Conservation (phyloP, 2,113 vertebrate species). For the Mus spicilegus region DNA sequence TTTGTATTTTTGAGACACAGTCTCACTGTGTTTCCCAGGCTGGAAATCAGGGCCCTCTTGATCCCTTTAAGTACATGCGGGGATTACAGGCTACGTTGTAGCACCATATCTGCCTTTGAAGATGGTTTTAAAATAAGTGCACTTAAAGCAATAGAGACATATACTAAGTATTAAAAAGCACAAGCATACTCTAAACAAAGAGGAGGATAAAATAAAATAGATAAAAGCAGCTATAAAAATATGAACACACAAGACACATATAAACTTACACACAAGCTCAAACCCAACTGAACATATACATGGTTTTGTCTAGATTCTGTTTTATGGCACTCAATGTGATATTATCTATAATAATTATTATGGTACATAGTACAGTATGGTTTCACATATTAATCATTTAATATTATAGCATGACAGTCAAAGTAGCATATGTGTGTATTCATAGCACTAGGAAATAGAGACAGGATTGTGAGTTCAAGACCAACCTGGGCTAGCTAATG, state of each 20-base stretch:
- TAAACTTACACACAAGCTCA: not conserved
- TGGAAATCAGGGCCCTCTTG: not conserved
- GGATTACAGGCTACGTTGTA: not conserved
- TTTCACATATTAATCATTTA: not conserved
- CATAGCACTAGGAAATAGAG: not conserved
- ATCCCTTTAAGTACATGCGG: not conserved
- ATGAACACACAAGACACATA: not conserved
- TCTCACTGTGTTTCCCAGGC: not conserved
- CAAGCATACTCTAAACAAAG: constrained; percentile 8
- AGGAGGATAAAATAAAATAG: not conserved
- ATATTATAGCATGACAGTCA: not conserved
- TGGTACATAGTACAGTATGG: not conserved
- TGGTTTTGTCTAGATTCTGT: not conserved
- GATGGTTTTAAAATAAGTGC: not conserved
- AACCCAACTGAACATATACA: not conserved
- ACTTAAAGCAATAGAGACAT: not conserved
- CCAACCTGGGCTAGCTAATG: not conserved
- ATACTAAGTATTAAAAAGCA: not conserved
- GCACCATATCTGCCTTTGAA: not conserved
- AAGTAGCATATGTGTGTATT: not conserved
- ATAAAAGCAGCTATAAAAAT: not conserved
- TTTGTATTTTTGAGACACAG: not conserved
- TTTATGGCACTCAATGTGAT: not conserved
- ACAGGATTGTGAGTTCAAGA: not conserved
- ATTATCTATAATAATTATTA: not conserved